Evolutionary conservation across 2,888 invertebrate genomes (phyloP).

Genomic region (Micoletzkya japonica): DNA sequence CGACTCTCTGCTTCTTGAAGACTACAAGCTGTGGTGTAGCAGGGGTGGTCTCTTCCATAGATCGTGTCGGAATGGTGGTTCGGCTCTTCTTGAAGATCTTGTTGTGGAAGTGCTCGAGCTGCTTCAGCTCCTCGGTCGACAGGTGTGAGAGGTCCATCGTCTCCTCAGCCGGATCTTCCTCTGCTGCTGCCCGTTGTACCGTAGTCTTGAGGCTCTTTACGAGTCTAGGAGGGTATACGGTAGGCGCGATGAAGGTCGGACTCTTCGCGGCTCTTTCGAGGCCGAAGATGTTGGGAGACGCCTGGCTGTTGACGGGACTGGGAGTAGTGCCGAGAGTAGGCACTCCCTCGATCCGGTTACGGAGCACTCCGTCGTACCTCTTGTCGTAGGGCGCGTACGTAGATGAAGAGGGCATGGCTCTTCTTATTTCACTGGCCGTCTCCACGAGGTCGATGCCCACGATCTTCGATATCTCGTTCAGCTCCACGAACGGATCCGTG

Average conservation of each 20-base stretch:
- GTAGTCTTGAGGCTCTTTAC: conserved; percentile 32
- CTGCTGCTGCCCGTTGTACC: conserved; percentile 25
- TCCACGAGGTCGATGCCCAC: conserved; percentile 26
- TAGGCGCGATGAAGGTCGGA: conserved; percentile 10
- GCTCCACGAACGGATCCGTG: conserved; percentile 20
- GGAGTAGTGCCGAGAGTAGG: background rate
- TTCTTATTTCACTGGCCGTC: conserved; percentile 15
- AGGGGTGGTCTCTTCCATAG: conserved; percentile 1
- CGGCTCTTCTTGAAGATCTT: conserved; percentile 38
- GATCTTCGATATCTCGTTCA: conserved; percentile 28
- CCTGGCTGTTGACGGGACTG: background rate
- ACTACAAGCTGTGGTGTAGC: conserved; percentile 22
- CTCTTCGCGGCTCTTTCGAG: conserved; percentile 23
- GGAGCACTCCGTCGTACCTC: conserved; percentile 24
- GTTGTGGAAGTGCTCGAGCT: conserved; percentile 43
- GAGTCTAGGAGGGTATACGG: conserved; percentile 40
- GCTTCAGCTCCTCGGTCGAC: conserved; percentile 34
- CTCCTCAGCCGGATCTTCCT: conserved; percentile 15
- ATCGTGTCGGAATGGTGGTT: background rate
- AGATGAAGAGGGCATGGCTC: conserved; percentile 1
- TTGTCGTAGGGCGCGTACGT: background rate
- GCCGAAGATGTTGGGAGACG: conserved; percentile 37
- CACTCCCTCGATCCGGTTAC: background rate
- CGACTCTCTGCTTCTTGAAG: conserved; percentile 7
- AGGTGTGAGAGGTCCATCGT: conserved; percentile 35